Conservation (phyloP, 2,797 vertebrate species). For the Gobio occitaniae region DNA sequence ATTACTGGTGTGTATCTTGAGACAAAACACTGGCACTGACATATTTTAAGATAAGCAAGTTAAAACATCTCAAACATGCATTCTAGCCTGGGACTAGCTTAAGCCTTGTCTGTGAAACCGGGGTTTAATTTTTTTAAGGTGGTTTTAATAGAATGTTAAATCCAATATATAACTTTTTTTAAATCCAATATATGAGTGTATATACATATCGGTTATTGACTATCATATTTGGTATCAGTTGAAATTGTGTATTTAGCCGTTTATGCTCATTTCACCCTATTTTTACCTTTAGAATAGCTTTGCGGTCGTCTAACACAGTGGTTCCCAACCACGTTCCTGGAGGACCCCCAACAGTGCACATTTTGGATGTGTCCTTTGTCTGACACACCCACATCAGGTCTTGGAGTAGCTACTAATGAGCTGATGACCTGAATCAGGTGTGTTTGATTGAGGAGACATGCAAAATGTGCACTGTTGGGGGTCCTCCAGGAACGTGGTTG, state of each 20-base stretch:
- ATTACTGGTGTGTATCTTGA: no score
- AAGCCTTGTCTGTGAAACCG: not conserved
- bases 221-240: no score
- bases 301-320: not conserved
- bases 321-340: no score
- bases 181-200: not conserved
- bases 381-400: no score
- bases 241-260: not conserved
- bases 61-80: not conserved
- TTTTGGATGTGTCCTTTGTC: no score
- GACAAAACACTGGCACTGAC: no score
- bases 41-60: not conserved
- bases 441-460: no score
- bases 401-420: no score
- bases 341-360: no score
- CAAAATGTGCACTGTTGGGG: no score
- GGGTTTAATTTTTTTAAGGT: not conserved
- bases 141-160: not conserved
- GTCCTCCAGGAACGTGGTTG: no score
- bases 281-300: not conserved
- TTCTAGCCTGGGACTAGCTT: not conserved
- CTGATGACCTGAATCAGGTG: no score
- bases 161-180: not conserved
- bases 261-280: not conserved
- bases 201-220: not conserved